Conservation (phyloP, 2,888 invertebrate species). For the Caenorhabditis wallacei region DNA sequence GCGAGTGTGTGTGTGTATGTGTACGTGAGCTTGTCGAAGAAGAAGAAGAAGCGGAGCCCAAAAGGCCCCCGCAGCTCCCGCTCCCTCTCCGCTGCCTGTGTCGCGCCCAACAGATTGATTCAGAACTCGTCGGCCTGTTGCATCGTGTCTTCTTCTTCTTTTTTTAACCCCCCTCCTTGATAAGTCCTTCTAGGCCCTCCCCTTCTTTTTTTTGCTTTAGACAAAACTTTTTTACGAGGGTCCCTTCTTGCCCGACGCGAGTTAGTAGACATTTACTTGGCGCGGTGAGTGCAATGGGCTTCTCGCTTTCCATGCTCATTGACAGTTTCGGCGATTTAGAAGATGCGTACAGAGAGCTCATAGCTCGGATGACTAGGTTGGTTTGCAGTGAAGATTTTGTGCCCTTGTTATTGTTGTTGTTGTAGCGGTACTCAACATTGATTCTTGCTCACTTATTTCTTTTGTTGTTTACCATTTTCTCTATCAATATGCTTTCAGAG, state of each 20-base stretch:
- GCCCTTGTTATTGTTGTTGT: constrained; percentile 25
- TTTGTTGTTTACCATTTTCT: constrained; percentile 6
- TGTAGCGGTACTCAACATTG: constrained; percentile 15
- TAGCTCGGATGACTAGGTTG: constrained; percentile 53
- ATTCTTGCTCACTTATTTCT: constrained; percentile 6
- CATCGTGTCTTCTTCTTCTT: constrained; percentile 26
- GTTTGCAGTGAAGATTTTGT: constrained; percentile 32
- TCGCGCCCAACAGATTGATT: constrained; percentile 54
- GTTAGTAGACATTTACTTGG: constrained; percentile 10
- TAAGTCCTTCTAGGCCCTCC: constrained; percentile 49
- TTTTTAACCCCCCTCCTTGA: constrained; percentile 43
- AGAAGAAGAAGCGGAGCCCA: constrained; percentile 26
- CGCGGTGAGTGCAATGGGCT: constrained; percentile 47
- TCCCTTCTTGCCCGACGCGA: not conserved
- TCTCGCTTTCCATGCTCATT: constrained; percentile 61
- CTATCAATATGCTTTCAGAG: constrained; percentile 17
- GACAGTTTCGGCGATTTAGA: constrained; percentile 57
- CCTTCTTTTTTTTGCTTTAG: constrained; percentile 4
- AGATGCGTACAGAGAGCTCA: constrained; percentile 45
- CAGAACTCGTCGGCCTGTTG: constrained; percentile 35
- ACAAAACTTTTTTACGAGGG: constrained; percentile 56
- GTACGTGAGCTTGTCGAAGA: constrained; percentile 56
- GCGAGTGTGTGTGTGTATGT: constrained; percentile 46
- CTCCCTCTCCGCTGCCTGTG: constrained; percentile 11
- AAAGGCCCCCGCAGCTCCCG: constrained; percentile 38